phyloP scores from a whole-genome alignment of 2,113 vertebrate genomes.

The Oryzias javanicus region DNA sequence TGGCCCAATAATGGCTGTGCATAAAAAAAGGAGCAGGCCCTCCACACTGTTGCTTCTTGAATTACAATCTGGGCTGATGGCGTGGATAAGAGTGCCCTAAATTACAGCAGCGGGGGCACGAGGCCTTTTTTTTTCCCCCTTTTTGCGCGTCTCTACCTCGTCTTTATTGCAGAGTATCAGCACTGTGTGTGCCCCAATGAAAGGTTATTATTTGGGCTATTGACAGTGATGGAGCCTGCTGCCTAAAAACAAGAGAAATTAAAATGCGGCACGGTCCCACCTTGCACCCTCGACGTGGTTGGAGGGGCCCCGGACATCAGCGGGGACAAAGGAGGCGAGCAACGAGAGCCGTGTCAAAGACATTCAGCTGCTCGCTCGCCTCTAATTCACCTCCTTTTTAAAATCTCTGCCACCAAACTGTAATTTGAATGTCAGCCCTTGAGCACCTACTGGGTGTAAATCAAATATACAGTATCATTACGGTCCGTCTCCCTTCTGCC shows the following conservation, averaged over 20 bases:
- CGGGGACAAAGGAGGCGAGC: constrained; percentile 38
- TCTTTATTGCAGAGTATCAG: constrained; percentile 57
- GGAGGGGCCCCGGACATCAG: constrained; percentile 46
- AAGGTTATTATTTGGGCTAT: constrained; percentile 70
- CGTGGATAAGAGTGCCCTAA: constrained; percentile 74
- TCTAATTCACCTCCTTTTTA: constrained; percentile 51
- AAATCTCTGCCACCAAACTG: constrained; percentile 43
- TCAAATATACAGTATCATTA: constrained; percentile 33
- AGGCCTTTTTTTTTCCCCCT: constrained; percentile 45
- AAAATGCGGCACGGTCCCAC: constrained; percentile 56
- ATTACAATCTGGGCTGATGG: constrained; percentile 80
- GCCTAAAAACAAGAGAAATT: constrained; percentile 68
- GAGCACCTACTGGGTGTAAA: constrained; percentile 27
- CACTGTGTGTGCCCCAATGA: constrained; percentile 57
- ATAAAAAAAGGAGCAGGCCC: constrained; percentile 70
- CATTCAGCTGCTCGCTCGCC: constrained; percentile 43
- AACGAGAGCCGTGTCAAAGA: constrained; percentile 43
- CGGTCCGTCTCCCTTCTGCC: constrained; percentile 1
- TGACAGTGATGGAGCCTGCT: constrained; percentile 63
- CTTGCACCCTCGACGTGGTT: constrained; percentile 30
- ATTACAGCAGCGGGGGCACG: constrained; percentile 71
- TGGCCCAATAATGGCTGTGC: constrained; percentile 74
- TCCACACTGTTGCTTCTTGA: constrained; percentile 79
- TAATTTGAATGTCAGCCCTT: constrained; percentile 61
- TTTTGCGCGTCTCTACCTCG: constrained; percentile 38